phyloP scores from a whole-genome alignment of 64 coral and sea anemone genomes.

The Orbicella faveolata region DNA sequence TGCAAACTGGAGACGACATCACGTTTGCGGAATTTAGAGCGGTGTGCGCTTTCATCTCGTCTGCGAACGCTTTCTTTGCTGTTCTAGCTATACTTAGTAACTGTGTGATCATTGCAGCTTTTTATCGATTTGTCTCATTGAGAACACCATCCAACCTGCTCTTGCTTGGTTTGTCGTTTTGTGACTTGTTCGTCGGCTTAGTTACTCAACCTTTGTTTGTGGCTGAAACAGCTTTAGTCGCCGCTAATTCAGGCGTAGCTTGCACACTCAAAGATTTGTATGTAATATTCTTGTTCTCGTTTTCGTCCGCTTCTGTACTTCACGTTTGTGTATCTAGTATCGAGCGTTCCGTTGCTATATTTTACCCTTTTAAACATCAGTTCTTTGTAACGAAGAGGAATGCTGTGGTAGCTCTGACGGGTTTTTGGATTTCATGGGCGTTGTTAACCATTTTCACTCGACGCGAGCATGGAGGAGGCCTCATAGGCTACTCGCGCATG shows the following conservation, averaged over 20 bases:
- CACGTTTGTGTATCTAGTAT: slow-evolving; percentile 36
- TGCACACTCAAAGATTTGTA: slow-evolving; percentile 57
- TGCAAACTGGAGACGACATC: slow-evolving; percentile 17
- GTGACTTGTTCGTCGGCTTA: slow-evolving; percentile 56
- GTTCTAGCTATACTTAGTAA: slow-evolving; percentile 15
- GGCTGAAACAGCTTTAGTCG: slow-evolving; percentile 23
- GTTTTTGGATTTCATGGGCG: slow-evolving; percentile 52
- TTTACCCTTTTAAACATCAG: slow-evolving; percentile 52
- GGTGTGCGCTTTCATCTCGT: slow-evolving; percentile 16
- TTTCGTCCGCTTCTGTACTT: slow-evolving; percentile 28
- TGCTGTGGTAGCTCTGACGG: not conserved
- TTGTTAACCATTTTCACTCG: slow-evolving; percentile 38
- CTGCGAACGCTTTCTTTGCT: slow-evolving; percentile 18
- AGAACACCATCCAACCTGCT: slow-evolving; percentile 60
- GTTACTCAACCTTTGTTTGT: slow-evolving; percentile 34
- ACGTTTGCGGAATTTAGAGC: slow-evolving; percentile 13
- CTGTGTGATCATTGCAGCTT: slow-evolving; percentile 26
- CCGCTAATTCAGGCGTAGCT: slow-evolving; percentile 19
- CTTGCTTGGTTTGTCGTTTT: slow-evolving; percentile 38
- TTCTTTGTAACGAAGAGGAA: slow-evolving; percentile 30
- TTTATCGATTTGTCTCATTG: slow-evolving; percentile 31
- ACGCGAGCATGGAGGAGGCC: slow-evolving; percentile 23
- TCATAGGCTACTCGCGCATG: slow-evolving; percentile 55
- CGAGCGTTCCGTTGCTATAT: slow-evolving; percentile 53
- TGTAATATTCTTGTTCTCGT: slow-evolving; percentile 45